These are phyloP conservation scores for Drosophila meridionalis DNA, from an alignment of 2,888 invertebrate species.

Conservation along the genomic window DNA sequence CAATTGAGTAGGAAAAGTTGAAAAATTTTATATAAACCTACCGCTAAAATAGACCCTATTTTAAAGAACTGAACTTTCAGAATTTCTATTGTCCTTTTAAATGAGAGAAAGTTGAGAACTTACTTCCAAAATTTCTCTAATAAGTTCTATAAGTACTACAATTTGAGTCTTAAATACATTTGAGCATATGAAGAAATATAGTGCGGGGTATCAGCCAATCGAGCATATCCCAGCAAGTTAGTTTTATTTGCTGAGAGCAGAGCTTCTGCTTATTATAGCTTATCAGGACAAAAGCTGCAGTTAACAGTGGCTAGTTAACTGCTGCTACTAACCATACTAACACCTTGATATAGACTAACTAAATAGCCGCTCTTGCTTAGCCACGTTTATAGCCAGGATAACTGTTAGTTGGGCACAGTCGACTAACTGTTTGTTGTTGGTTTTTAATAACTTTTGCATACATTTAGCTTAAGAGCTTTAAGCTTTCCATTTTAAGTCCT, in stretches of 20 bases:
- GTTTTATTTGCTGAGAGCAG: neutral
- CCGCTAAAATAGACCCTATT: no score
- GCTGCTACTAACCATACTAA: neutral
- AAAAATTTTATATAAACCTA: no score
- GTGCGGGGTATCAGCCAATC: neutral
- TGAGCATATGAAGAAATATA: neutral
- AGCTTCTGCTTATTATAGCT: neutral
- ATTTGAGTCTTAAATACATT: neutral
- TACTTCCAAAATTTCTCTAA: no score
- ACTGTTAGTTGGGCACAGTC: neutral
- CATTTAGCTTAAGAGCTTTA: slow-evolving; percentile 45
- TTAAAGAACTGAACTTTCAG: neutral
- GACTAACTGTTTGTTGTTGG: neutral
- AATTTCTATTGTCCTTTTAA: neutral
- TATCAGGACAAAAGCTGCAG: neutral
- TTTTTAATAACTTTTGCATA: slow-evolving; percentile 37
- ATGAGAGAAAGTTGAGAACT: neutral
- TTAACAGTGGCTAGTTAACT: no score
- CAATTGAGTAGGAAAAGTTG: no score
- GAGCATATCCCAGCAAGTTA: neutral
- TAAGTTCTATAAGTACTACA: no score
- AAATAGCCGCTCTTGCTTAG: neutral
- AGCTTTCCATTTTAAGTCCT: slow-evolving; percentile 40
- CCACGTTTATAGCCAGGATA: neutral
- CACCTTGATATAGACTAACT: neutral